These are phyloP conservation scores for Opisthograptis luteolata DNA, from an alignment of 2,888 invertebrate species.

Conservation along the genomic window DNA sequence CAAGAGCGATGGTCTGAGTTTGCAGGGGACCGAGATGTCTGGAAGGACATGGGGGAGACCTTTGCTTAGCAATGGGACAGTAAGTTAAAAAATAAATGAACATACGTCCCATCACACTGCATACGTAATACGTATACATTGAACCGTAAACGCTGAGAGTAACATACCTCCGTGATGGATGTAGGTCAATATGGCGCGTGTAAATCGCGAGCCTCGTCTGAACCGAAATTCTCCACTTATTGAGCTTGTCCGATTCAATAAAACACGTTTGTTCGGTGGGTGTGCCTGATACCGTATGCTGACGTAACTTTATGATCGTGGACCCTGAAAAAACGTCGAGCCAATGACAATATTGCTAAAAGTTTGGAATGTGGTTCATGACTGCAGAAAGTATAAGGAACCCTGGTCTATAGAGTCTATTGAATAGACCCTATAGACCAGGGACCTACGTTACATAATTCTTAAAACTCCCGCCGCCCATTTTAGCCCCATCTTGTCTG, in stretches of 20 bases:
- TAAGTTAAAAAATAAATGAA: too few relatives aligned
- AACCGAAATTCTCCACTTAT: slow-evolving; percentile 35
- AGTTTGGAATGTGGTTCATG: too few relatives aligned
- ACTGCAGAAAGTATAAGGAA: too few relatives aligned
- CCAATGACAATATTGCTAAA: not conserved
- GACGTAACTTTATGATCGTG: slow-evolving; percentile 11
- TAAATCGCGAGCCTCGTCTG: slow-evolving; percentile 32
- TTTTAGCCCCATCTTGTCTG: not conserved
- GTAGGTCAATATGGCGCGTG: slow-evolving; percentile 37
- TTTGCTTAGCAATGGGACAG: too few relatives aligned
- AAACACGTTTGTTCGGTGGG: slow-evolving; percentile 21
- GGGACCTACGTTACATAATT: too few relatives aligned
- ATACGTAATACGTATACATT: slow-evolving; percentile 12
- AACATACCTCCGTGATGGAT: slow-evolving; percentile 26
- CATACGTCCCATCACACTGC: too few relatives aligned
- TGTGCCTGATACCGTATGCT: slow-evolving; percentile 24
- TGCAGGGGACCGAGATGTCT: too few relatives aligned
- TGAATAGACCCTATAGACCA: too few relatives aligned
- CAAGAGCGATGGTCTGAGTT: too few relatives aligned
- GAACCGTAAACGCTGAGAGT: slow-evolving; percentile 15
- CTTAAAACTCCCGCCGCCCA: not conserved
- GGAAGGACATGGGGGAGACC: too few relatives aligned
- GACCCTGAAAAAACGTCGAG: not conserved
- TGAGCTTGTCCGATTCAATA: slow-evolving; percentile 30
- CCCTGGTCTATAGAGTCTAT: too few relatives aligned